Percentiles rank a stretch among this genome's conserved stretches.
Evolutionary conservation across 2,797 vertebrate genomes (phyloP).

Genomic region (Austrolebias charrua): DNA sequence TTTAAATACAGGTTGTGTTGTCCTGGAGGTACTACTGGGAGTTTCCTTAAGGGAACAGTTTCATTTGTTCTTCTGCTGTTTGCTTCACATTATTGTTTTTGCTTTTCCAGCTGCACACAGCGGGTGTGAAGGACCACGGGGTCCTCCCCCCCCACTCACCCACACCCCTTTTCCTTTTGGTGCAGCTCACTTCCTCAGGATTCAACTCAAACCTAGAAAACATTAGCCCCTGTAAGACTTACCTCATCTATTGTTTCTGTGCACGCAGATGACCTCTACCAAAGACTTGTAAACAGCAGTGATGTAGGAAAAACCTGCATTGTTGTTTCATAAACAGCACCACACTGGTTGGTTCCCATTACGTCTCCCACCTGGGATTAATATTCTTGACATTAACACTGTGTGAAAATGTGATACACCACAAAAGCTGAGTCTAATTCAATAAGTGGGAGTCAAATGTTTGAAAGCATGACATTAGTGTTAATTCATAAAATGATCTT

Average conservation of each 20-base stretch:
- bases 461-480: neutral
- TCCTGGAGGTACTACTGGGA: constrained; percentile 30
- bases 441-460: neutral
- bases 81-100: constrained; percentile 70
- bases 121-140: constrained; percentile 54
- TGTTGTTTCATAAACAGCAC: constrained; percentile 20
- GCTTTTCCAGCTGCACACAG: constrained; percentile 63
- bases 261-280: constrained; percentile 47
- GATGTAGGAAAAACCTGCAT: constrained; percentile 2
- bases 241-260: constrained; percentile 64
- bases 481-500: constrained; percentile 9
- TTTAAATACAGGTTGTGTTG: constrained; percentile 20
- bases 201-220: constrained; percentile 59
- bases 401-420: neutral
- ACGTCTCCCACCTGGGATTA: neutral
- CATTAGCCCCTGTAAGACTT: constrained; percentile 34
- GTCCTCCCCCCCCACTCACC: constrained; percentile 52
- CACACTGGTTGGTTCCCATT: constrained; percentile 6
- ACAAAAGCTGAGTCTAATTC: neutral
- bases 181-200: constrained; percentile 39
- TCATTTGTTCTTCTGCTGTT: constrained; percentile 56
- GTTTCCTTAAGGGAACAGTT: constrained; percentile 34
- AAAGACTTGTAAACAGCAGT: constrained; percentile 38
- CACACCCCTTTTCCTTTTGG: constrained; percentile 15
- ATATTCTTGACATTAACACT: neutral